These are phyloP conservation scores for Fulmarus glacialis DNA, from an alignment of 2,113 vertebrate species.

Conservation along the genomic window DNA sequence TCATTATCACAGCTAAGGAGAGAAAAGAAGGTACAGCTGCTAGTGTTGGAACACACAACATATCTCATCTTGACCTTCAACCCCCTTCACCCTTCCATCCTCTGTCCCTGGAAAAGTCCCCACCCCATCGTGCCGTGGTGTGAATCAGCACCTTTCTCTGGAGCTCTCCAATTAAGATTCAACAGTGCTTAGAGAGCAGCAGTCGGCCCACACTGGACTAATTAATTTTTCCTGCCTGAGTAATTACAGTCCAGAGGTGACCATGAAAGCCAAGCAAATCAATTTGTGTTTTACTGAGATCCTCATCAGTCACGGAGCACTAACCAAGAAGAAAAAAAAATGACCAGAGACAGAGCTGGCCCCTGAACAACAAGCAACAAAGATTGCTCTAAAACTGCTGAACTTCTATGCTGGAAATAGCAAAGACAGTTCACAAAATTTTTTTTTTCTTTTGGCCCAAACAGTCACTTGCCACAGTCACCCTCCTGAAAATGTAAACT, in stretches of 20 bases:
- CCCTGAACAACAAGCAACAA: not conserved
- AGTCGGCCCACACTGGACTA: slow-evolving; percentile 49
- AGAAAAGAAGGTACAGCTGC: not conserved
- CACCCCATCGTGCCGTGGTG: not conserved
- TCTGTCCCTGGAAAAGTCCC: not conserved
- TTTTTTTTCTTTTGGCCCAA: not conserved
- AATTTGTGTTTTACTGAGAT: slow-evolving; percentile 71
- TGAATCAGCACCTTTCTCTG: slow-evolving; percentile 56
- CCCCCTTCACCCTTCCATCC: not conserved
- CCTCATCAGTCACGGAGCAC: slow-evolving; percentile 64
- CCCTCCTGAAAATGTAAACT: not conserved
- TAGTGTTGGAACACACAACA: not conserved
- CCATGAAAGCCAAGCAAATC: slow-evolving; percentile 68
- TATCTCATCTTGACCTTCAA: slow-evolving; percentile 26
- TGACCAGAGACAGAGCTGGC: not conserved
- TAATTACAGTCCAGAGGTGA: slow-evolving; percentile 73
- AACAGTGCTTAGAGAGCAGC: slow-evolving; percentile 22
- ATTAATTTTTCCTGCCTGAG: slow-evolving; percentile 71
- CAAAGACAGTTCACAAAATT: not conserved
- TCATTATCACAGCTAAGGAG: not conserved
- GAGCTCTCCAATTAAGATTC: slow-evolving; percentile 54
- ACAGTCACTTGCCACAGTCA: not conserved
- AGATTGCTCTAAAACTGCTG: not conserved
- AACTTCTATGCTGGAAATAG: not conserved
- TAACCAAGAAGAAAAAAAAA: slow-evolving; percentile 43